These are phyloP conservation scores for Rousettus madagascariensis DNA, from an alignment of 2,797 vertebrate genomes.

Conservation along the genomic window DNA sequence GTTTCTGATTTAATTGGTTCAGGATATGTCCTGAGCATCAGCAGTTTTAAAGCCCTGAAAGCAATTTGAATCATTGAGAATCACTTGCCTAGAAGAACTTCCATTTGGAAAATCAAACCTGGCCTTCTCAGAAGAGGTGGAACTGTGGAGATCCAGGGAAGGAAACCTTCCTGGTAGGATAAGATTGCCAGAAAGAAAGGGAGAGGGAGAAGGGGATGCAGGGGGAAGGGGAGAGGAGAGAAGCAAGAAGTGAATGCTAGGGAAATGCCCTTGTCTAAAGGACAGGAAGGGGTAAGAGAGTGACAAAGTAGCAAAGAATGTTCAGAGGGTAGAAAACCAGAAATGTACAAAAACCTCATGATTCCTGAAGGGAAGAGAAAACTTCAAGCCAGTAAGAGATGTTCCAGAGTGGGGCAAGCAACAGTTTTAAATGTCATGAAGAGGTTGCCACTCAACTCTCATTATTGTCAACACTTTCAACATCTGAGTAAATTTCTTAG, in stretches of 20 bases:
- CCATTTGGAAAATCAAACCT: background rate
- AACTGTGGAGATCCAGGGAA: background rate
- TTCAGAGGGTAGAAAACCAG: background rate
- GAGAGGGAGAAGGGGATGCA: accelerated
- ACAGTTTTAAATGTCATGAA: background rate
- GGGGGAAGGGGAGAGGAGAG: background rate
- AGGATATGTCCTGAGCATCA: background rate
- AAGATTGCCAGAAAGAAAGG: background rate
- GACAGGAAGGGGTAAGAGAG: background rate
- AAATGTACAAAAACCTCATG: background rate
- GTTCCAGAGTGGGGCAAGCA: background rate
- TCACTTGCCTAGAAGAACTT: background rate
- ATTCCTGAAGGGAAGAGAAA: background rate
- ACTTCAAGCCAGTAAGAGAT: background rate
- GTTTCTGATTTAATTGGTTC: background rate
- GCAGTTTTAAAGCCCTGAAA: background rate
- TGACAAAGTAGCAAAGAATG: background rate
- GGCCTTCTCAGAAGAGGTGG: background rate
- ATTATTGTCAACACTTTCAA: background rate
- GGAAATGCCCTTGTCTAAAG: background rate
- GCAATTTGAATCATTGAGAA: background rate
- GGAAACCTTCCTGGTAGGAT: background rate
- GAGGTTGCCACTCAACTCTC: background rate
- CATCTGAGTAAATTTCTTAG: background rate
- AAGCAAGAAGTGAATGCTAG: too few species aligned